These are phyloP conservation scores for Syrphus vitripennis DNA, from an alignment of 2,888 invertebrate genomes.

Conservation along the genomic window DNA sequence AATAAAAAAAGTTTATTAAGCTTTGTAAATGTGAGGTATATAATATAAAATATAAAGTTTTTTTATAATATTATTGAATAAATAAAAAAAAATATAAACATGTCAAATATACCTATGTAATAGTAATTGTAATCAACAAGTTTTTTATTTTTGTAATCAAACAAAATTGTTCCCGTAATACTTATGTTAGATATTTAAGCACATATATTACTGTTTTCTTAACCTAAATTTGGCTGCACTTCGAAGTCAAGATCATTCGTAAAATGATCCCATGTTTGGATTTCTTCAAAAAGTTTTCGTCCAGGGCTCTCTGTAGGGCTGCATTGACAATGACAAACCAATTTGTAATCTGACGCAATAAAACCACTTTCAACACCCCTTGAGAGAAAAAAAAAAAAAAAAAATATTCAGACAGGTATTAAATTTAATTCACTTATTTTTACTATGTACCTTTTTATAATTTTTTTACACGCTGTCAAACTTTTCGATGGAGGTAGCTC, in stretches of 20 bases:
- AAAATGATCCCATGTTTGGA: slow-evolving; percentile 83
- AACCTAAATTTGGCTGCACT: neutral
- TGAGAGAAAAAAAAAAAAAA: slow-evolving; percentile 33
- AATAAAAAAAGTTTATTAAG: slow-evolving; percentile 41
- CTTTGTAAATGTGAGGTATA: slow-evolving; percentile 53
- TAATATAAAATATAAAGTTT: slow-evolving; percentile 36
- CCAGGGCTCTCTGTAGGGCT: slow-evolving; percentile 83
- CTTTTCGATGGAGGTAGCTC: slow-evolving; percentile 80
- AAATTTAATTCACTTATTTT: neutral
- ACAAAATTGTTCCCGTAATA: neutral
- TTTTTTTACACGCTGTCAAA: slow-evolving; percentile 80
- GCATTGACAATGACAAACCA: slow-evolving; percentile 83
- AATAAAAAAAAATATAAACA: slow-evolving; percentile 18
- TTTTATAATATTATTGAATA: slow-evolving; percentile 66
- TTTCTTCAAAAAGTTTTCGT: slow-evolving; percentile 81
- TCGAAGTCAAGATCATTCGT: neutral
- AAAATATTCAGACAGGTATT: neutral
- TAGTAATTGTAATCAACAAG: slow-evolving; percentile 29
- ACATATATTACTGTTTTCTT: no score
- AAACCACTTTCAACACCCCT: slow-evolving; percentile 81
- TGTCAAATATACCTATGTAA: slow-evolving; percentile 31
- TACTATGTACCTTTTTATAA: slow-evolving; percentile 78
- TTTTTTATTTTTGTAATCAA: neutral
- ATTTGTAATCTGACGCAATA: slow-evolving; percentile 81
- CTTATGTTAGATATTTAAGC: no score